phyloP scores from a whole-genome alignment of 2,113 vertebrate species.

The Stigmatopora argus region DNA sequence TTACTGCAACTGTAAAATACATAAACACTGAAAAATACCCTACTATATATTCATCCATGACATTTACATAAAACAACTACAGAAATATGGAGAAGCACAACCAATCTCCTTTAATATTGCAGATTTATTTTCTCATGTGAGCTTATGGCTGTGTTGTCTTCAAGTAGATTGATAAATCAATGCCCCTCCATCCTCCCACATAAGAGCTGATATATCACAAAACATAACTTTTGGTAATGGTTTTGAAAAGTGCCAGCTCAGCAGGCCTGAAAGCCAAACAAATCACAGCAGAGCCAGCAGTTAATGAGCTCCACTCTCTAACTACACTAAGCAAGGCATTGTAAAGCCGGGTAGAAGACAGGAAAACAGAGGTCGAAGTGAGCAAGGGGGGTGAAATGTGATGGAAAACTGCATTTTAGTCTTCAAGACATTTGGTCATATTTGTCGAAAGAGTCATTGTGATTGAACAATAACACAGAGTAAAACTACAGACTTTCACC shows the following conservation, averaged over 20 bases:
- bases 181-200: too few species aligned
- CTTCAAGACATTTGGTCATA: background rate
- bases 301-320: background rate
- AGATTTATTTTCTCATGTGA: background rate
- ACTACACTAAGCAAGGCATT: background rate
- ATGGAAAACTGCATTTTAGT: too few species aligned
- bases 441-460: background rate
- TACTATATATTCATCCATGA: background rate
- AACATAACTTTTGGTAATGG: conserved; percentile 4
- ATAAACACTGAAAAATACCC: background rate
- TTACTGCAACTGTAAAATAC: too few species aligned
- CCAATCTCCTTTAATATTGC: background rate
- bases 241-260: conserved; percentile 2
- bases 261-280: conserved; percentile 3
- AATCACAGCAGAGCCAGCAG: background rate
- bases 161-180: background rate
- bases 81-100: background rate
- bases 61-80: background rate
- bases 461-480: background rate
- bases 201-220: conserved; percentile 2
- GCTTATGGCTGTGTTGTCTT: background rate
- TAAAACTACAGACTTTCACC: background rate
- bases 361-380: background rate
- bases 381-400: too few species aligned
- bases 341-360: background rate